phyloP scores from a whole-genome alignment of 2,888 invertebrate species.

The Coelinius sp. region DNA sequence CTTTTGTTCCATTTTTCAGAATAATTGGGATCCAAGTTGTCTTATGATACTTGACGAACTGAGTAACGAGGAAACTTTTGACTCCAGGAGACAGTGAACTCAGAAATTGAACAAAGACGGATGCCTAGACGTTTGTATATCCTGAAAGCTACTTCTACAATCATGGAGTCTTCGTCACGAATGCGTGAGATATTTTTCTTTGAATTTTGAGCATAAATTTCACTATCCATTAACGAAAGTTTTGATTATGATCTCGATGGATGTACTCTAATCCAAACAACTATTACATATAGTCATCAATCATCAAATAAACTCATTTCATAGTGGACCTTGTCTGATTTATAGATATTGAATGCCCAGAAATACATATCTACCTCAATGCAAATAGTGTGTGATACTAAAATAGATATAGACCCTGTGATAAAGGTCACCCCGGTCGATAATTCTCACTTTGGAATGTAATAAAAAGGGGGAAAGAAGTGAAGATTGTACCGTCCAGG shows the following conservation, averaged over 20 bases:
- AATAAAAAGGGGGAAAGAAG: background rate
- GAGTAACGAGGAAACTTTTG: slow-evolving; percentile 46
- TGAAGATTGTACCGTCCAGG: background rate
- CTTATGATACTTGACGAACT: slow-evolving; percentile 36
- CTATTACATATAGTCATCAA: background rate
- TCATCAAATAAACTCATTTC: background rate
- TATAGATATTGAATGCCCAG: background rate
- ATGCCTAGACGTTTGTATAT: background rate
- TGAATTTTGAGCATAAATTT: background rate
- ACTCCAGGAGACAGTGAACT: slow-evolving; percentile 6
- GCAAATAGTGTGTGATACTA: background rate
- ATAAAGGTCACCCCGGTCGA: background rate
- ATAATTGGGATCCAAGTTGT: background rate
- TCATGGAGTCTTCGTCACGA: too few relatives aligned
- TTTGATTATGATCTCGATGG: too few relatives aligned
- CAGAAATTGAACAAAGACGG: slow-evolving; percentile 8
- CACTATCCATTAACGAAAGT: too few relatives aligned
- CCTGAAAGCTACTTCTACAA: background rate
- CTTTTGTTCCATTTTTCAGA: background rate
- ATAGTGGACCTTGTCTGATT: background rate
- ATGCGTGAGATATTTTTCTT: background rate
- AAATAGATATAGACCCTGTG: background rate
- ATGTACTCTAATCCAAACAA: background rate
- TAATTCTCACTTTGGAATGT: background rate
- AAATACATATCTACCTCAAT: background rate